Percentiles rank a stretch among this genome's conserved stretches.
phyloP scores from a whole-genome alignment of 2,797 vertebrate species.

The Sphaeramia orbicularis region DNA sequence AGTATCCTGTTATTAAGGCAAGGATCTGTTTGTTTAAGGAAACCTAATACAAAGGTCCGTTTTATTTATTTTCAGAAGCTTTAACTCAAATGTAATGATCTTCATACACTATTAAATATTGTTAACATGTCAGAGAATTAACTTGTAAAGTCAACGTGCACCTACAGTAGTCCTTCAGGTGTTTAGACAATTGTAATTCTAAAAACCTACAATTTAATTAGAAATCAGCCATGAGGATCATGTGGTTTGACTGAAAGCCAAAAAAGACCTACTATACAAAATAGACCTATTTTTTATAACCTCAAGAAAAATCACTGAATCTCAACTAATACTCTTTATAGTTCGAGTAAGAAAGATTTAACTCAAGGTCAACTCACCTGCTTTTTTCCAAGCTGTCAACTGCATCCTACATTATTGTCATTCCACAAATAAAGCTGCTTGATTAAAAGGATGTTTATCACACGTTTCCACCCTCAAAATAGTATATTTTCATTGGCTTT shows the following conservation, averaged over 20 bases:
- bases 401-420: too few relatives aligned
- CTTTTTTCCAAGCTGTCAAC: neutral
- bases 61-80: neutral
- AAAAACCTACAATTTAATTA: neutral
- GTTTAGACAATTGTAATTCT: neutral
- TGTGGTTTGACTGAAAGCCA: neutral
- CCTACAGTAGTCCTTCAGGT: neutral
- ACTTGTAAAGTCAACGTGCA: neutral
- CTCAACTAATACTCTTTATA: neutral
- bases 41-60: neutral
- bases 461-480: neutral
- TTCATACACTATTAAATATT: neutral
- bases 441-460: neutral
- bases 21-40: neutral
- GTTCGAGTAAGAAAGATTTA: neutral
- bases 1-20: too few relatives aligned
- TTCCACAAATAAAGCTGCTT: neutral
- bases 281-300: neutral
- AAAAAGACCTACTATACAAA: neutral
- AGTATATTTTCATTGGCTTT: conserved; percentile 25
- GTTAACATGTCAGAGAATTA: neutral
- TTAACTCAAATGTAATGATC: neutral
- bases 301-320: too few relatives aligned
- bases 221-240: neutral
- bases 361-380: neutral